phyloP scores from a whole-genome alignment of 2,113 vertebrate genomes.

The Aplodontia rufa region DNA sequence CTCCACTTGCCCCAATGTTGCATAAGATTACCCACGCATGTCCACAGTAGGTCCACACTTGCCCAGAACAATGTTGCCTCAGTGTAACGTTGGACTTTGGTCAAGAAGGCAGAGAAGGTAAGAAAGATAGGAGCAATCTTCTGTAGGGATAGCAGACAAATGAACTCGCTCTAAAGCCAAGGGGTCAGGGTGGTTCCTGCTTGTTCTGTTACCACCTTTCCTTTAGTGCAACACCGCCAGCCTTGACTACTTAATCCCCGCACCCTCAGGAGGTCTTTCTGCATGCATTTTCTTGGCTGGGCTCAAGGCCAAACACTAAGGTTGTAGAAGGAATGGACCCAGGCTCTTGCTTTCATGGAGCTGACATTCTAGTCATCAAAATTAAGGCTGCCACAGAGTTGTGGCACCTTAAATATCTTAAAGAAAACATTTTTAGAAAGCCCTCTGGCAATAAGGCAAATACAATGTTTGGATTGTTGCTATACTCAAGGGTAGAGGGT shows the following conservation, averaged over 20 bases:
- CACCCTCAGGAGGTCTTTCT: background rate
- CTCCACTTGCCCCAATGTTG: background rate
- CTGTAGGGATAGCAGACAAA: background rate
- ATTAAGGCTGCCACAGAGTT: background rate
- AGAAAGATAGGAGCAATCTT: background rate
- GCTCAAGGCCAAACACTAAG: background rate
- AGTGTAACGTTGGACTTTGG: background rate
- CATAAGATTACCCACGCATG: background rate
- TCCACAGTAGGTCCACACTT: background rate
- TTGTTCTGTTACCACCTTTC: background rate
- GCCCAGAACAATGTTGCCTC: background rate
- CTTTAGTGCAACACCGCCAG: background rate
- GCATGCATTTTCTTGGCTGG: background rate
- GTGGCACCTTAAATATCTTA: background rate
- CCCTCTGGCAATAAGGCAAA: background rate
- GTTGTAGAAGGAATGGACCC: background rate
- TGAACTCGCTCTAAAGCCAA: background rate
- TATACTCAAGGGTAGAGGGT: accelerated
- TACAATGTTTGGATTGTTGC: no score
- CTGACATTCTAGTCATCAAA: background rate
- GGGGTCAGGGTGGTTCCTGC: background rate
- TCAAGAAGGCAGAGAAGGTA: background rate
- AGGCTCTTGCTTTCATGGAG: background rate
- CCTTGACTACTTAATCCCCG: background rate
- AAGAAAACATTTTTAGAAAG: background rate